Base-by-base conservation (phyloP, 2,113 vertebrate genomes). In the Conger conger region DNA sequence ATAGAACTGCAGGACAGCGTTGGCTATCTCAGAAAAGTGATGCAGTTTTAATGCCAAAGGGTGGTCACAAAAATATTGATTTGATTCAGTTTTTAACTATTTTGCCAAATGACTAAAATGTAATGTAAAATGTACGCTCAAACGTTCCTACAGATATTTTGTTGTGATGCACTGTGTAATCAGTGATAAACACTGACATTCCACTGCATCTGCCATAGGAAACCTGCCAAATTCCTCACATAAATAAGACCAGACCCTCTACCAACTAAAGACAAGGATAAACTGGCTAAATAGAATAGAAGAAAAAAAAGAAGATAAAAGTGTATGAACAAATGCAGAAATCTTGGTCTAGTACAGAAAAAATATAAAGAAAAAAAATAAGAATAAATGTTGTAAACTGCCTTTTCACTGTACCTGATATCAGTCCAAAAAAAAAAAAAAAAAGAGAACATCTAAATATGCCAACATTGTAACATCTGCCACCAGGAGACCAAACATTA, bases 141-240 rank as follows among this genome's bases (percentile, higher is more conserved):
- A 96, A 94, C 97, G 97, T 97, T 98, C 94, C 95, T 90, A 88
- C 91, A 90, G 45, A 50, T 50, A 50, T 50, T 50, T 1, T 50
- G 11, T 50, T 42, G 3, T 3, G 3, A 9, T 42, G 40, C 3
- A 9, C 9, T 42, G 40, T 4, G 40, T 42, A 9, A 42, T 9
- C 40, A 6, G 40, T 9, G 9, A 42, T 42, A 42, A n/a, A n/a
- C 9, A 42, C 40, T 1, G 40, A 42, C 4, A 42, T 42, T 42
- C 96, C 97, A 97, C 94, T 92, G 96, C 96, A 98, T 98, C 97
- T 97, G 96, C 92, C 94, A 9, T 92, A n/a, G n/a, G n/a, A n/a
- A n/a, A 92, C 89, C 89, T 92, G 92, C 89, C 90, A 95, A 97
- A 96, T 97, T 98, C 97, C 97, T 97, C 92, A 95, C 95, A 91